Conservation (phyloP, 1,140 invertebrate species). For the Drosophila athabasca region DNA sequence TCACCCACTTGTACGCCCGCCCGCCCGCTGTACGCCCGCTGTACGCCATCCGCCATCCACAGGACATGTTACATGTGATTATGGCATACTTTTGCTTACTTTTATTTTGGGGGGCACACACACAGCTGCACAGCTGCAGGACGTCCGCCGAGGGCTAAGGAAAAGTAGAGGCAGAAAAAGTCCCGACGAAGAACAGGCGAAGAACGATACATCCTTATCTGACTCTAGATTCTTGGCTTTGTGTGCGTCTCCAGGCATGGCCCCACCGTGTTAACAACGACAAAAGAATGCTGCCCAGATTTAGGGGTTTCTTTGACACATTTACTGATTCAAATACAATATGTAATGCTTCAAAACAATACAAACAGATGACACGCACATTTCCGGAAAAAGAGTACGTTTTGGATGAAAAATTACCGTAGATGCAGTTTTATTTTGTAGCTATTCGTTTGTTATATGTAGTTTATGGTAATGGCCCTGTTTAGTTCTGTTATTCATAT, state of each 20-base stretch:
- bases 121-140: conserved; percentile 12
- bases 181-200: not conserved
- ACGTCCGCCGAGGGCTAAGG: conserved; percentile 49
- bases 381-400: too few species aligned
- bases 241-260: conserved; percentile 27
- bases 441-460: too few species aligned
- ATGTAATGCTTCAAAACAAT: too few species aligned
- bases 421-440: too few species aligned
- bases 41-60: not conserved
- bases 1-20: conserved; percentile 25
- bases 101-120: conserved; percentile 28
- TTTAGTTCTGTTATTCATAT: too few species aligned
- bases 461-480: too few species aligned
- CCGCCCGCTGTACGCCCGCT: conserved; percentile 3
- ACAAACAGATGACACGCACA: too few species aligned
- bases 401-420: too few species aligned
- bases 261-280: not conserved
- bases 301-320: too few species aligned
- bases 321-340: too few species aligned
- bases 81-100: conserved; percentile 59
- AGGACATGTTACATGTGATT: conserved; percentile 46
- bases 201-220: conserved; percentile 14
- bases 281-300: too few species aligned
- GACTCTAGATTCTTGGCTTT: conserved; percentile 42
- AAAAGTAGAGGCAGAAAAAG: conserved; percentile 10